phyloP scores from a whole-genome alignment of 2,888 invertebrate genomes.

The Chaitophorus viminalis region DNA sequence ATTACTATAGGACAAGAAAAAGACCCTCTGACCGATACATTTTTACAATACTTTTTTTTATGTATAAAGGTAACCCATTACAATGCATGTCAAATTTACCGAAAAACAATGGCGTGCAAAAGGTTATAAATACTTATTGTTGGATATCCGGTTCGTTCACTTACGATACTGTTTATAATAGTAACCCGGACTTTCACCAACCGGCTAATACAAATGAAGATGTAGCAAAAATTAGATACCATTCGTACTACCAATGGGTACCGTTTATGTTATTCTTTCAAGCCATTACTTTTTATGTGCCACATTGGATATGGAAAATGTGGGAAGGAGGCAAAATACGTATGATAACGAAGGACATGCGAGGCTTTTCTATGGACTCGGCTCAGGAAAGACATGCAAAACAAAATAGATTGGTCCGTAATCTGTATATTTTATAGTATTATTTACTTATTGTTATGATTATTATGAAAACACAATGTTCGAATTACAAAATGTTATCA shows the following conservation, averaged over 20 bases:
- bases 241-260: conserved; percentile 58
- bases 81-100: conserved; percentile 34
- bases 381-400: background rate
- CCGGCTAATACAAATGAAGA: background rate
- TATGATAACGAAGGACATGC: conserved; percentile 34
- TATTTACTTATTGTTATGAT: too few relatives aligned
- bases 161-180: too few relatives aligned
- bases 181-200: background rate
- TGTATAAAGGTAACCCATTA: conserved; percentile 43
- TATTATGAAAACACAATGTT: too few relatives aligned
- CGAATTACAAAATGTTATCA: too few relatives aligned
- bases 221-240: background rate
- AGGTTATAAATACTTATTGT: conserved; percentile 45
- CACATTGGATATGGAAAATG: conserved; percentile 61
- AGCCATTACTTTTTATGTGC: conserved; percentile 47
- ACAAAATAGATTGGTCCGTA: conserved; percentile 47
- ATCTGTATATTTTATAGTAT: background rate
- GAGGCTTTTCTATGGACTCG: background rate
- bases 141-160: conserved; percentile 39
- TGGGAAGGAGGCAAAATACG: conserved; percentile 55
- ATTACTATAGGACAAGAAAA: too few relatives aligned
- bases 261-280: conserved; percentile 53
- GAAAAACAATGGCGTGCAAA: conserved; percentile 2
- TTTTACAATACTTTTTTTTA: background rate
- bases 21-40: too few relatives aligned